These are phyloP conservation scores for Agapornis roseicollis DNA, from an alignment of 2,113 vertebrate genomes.

Conservation along the genomic window DNA sequence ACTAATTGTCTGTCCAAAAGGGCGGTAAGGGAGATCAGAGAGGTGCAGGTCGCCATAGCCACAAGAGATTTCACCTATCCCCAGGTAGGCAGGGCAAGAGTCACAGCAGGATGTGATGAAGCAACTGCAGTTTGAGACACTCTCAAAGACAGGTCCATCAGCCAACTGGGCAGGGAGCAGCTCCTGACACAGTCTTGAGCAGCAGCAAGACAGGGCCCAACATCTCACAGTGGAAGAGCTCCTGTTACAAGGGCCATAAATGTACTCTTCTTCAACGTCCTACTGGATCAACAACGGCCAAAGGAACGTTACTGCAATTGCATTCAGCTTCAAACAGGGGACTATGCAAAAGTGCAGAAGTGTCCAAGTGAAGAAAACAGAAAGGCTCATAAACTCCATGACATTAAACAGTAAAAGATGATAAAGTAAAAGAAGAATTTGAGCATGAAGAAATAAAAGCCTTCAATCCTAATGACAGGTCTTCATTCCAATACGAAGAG, in stretches of 20 bases:
- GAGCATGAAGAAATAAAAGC: not conserved
- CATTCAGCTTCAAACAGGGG: not conserved
- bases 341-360: not conserved
- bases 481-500: not conserved
- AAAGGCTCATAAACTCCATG: not conserved
- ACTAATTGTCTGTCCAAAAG: not conserved
- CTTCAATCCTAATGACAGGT: not conserved
- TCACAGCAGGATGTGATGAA: not conserved
- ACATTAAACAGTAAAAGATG: not conserved
- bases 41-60: not conserved
- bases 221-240: not conserved
- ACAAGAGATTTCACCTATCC: not conserved
- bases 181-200: not conserved
- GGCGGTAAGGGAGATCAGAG: not conserved
- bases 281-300: not conserved
- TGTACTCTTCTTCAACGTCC: not conserved
- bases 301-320: not conserved
- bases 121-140: not conserved
- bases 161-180: not conserved
- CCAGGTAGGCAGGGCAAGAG: not conserved
- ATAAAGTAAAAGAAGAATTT: not conserved
- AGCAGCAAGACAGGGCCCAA: not conserved
- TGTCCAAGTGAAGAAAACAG: not conserved
- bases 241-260: not conserved
- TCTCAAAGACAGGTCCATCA: not conserved